Conservation (phyloP, 1,140 invertebrate species). For the Drosophila erecta region DNA sequence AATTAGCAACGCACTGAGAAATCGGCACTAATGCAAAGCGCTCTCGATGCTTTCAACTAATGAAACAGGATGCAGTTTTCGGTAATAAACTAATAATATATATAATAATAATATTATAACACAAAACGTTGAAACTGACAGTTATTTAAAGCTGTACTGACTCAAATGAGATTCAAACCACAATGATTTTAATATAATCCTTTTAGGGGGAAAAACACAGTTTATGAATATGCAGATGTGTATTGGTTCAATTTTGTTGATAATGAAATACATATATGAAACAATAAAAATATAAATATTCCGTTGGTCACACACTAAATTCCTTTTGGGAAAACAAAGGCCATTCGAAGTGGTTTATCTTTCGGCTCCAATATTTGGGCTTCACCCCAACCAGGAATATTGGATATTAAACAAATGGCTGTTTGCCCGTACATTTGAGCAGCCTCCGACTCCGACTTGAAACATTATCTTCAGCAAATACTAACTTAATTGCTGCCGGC, state of each 20-base stretch:
- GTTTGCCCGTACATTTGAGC: slow-evolving; percentile 30
- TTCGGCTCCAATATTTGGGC: not conserved
- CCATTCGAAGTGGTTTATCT: not conserved
- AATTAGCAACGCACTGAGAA: slow-evolving; percentile 22
- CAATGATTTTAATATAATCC: too few relatives aligned
- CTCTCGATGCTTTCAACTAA: not conserved
- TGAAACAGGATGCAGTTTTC: not conserved
- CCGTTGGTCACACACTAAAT: too few relatives aligned
- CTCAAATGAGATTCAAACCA: too few relatives aligned
- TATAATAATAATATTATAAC: too few relatives aligned
- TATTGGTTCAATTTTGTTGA: too few relatives aligned
- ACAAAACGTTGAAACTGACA: too few relatives aligned
- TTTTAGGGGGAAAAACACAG: too few relatives aligned
- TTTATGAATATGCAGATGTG: too few relatives aligned
- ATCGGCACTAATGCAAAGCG: not conserved
- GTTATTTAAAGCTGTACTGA: too few relatives aligned
- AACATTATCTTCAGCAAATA: slow-evolving; percentile 50
- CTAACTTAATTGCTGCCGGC: slow-evolving; percentile 46
- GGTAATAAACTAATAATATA: too few relatives aligned
- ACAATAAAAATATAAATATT: not conserved
- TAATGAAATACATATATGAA: not conserved
- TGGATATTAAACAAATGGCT: slow-evolving; percentile 18
- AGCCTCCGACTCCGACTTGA: slow-evolving; percentile 25
- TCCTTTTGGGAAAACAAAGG: not conserved
- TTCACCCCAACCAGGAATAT: not conserved